A percentile compares a stretch with the other conserved stretches of the same genome.
phyloP scores from a whole-genome alignment of 2,888 invertebrate genomes.

The Drosophila kanekoi region DNA sequence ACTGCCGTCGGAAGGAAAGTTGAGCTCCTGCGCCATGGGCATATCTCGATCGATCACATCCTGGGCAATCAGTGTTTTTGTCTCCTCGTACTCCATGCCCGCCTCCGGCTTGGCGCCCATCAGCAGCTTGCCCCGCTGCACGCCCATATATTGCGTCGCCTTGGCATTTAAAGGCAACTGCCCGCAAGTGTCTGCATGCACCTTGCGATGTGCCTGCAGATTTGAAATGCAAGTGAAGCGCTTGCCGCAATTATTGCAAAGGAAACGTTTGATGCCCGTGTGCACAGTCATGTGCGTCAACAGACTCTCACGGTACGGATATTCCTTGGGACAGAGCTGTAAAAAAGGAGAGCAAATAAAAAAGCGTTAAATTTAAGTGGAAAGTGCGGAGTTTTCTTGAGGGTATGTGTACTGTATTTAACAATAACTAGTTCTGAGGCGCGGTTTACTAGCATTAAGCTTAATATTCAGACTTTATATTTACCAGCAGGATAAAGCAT shows the following conservation, averaged over 20 bases:
- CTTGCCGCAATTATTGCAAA: slow-evolving; percentile 86
- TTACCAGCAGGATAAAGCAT: background rate
- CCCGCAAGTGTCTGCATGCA: slow-evolving; percentile 85
- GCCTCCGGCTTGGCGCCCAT: slow-evolving; percentile 83
- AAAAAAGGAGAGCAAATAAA: slow-evolving; percentile 23
- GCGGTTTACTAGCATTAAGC: background rate
- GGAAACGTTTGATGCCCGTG: slow-evolving; percentile 86
- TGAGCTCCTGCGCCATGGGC: slow-evolving; percentile 81
- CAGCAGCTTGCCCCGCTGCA: slow-evolving; percentile 82
- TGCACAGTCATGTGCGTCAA: slow-evolving; percentile 86
- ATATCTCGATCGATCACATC: slow-evolving; percentile 81
- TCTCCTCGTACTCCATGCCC: slow-evolving; percentile 81
- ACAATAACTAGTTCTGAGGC: too few species aligned
- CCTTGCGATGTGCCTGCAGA: slow-evolving; percentile 86
- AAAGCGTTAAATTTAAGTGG: background rate
- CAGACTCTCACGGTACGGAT: slow-evolving; percentile 86
- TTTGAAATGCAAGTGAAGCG: slow-evolving; percentile 86
- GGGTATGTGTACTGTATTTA: background rate
- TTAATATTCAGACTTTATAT: too few species aligned
- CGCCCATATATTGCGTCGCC: slow-evolving; percentile 83
- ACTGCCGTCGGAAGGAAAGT: slow-evolving; percentile 78
- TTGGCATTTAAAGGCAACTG: slow-evolving; percentile 83
- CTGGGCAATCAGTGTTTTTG: slow-evolving; percentile 79
- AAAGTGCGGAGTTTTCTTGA: background rate
- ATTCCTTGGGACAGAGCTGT: slow-evolving; percentile 84